Base-by-base conservation (phyloP, 2,113 vertebrate species). In the Lycaon pictus region DNA sequence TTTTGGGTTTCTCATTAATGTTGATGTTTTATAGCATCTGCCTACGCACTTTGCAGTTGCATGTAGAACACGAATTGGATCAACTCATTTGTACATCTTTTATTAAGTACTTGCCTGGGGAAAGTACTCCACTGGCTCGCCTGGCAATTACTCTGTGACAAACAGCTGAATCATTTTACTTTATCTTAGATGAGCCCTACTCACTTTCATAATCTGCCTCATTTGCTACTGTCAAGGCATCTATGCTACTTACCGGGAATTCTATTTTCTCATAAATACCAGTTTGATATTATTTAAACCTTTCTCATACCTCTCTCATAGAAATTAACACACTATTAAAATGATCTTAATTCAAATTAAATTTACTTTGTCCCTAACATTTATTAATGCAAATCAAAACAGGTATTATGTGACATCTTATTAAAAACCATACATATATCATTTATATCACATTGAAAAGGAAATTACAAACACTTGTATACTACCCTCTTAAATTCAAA, bases 71-170 rank as follows among this genome's bases (percentile, higher is more conserved):
- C 87, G 97, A 97, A 97, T 95, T 88, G 82, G 56, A 97, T 79
- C 96, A 69, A 94, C 94, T 94, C 94, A 96, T 96, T 97, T 93
- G 43, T 22, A 43, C 35, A 71, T 77, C 74, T 63, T 94, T 96
- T 96, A 96, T 97, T 95, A 98, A 94, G 76, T 55, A 88, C n/a
- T 82, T 88, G 92, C 96, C 95, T 90, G 69, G 60, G 51, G 94
- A 88, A 96, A 90, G 13, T 43, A 82, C 65, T 97, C 19, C 5
- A 58, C 63, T 32, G 5, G 22, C 65, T 90, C 71, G 77, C 81
- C 81, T 88, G 32, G 43, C 20, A 62, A 96, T 93, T 88, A 65
- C 65, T 92, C 15, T 93, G 63, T 94, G 86, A 96, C 96, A 95
- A 89, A 96, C 55, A 92, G 60, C 48, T 71, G 90, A 96, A 84